phyloP scores from a whole-genome alignment of 2,888 invertebrate species.

The Epirrita christyi region DNA sequence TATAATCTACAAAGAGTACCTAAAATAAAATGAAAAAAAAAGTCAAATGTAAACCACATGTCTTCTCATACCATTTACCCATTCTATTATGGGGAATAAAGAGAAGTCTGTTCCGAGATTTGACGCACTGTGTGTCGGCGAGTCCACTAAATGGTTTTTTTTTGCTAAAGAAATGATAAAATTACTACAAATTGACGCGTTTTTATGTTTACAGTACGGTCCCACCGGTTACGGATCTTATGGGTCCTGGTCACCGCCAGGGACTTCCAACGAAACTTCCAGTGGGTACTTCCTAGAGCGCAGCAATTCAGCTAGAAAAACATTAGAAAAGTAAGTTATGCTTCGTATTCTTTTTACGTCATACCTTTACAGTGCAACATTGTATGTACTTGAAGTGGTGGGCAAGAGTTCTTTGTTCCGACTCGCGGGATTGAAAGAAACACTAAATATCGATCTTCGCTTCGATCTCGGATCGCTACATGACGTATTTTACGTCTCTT shows the following conservation, averaged over 20 bases:
- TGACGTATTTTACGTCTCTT: neutral
- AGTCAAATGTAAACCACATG: too few species aligned
- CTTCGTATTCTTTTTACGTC: neutral
- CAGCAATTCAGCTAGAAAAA: constrained; percentile 96
- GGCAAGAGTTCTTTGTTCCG: neutral
- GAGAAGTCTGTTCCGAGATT: too few species aligned
- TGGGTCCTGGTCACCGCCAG: constrained; percentile 97
- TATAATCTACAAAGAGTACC: too few species aligned
- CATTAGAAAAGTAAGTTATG: constrained; percentile 84
- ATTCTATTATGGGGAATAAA: too few species aligned
- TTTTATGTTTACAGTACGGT: constrained; percentile 68
- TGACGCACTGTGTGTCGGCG: too few species aligned
- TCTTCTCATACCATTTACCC: too few species aligned
- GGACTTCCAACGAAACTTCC: constrained; percentile 97
- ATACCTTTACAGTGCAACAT: neutral
- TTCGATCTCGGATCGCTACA: too few species aligned
- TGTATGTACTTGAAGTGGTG: too few species aligned
- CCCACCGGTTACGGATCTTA: constrained; percentile 90
- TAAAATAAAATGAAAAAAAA: too few species aligned
- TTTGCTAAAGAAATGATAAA: too few species aligned
- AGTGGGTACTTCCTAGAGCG: constrained; percentile 97
- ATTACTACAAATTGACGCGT: too few species aligned
- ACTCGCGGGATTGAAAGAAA: neutral
- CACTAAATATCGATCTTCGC: neutral
- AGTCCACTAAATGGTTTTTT: too few species aligned